These are phyloP conservation scores for Salticus scenicus DNA, from an alignment of 2,888 invertebrate species.

Conservation along the genomic window DNA sequence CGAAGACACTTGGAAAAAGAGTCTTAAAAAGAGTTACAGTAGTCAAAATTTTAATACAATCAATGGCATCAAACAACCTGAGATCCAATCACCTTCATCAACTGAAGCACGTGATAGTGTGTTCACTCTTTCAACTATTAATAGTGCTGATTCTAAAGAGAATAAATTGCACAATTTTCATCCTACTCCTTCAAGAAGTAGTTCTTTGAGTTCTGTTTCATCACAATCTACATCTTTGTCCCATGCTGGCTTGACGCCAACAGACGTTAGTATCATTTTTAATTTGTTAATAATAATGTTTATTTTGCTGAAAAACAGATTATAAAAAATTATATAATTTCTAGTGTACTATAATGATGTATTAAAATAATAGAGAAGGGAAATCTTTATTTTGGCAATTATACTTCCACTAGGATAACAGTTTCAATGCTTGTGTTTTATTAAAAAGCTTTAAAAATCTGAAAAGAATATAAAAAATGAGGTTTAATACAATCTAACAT, in stretches of 20 bases:
- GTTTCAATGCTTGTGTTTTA: too few relatives aligned
- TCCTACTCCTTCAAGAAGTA: conserved; percentile 71
- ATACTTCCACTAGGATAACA: too few relatives aligned
- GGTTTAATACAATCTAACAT: too few relatives aligned
- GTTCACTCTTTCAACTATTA: neutral
- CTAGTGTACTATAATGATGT: too few relatives aligned
- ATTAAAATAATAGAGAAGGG: too few relatives aligned
- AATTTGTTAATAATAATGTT: too few relatives aligned
- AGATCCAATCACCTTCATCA: neutral
- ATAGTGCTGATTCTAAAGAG: neutral
- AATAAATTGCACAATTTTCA: neutral
- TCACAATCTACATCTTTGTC: conserved; percentile 74
- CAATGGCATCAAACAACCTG: conserved; percentile 31
- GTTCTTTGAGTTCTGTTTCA: conserved; percentile 75
- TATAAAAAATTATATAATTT: too few relatives aligned
- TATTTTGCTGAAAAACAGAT: too few relatives aligned
- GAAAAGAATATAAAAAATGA: too few relatives aligned
- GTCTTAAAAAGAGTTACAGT: conserved; percentile 46
- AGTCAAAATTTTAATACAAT: conserved; percentile 22
- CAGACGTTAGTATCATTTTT: conserved; percentile 37
- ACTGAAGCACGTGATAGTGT: neutral
- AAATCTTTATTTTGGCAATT: too few relatives aligned
- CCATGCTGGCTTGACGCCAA: conserved; percentile 38
- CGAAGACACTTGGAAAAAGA: conserved; percentile 68
- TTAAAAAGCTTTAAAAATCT: too few relatives aligned